Base-by-base conservation (phyloP, 2,113 vertebrate genomes). In the Phocoena sinus region DNA sequence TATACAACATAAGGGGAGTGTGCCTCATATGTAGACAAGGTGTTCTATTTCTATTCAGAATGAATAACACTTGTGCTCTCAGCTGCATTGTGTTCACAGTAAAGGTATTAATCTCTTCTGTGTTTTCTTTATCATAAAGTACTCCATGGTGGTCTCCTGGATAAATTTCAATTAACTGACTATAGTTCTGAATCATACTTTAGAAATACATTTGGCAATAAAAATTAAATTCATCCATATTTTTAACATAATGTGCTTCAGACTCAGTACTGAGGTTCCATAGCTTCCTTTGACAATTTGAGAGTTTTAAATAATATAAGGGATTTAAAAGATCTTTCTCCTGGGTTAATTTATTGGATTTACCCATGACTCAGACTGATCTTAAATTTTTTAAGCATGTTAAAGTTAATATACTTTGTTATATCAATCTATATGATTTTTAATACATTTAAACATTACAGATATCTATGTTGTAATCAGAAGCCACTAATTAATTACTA, bases 401-500 rank as follows among this genome's bases (percentile, higher is more conserved):
- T 62, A 88, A 97, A 82, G 4, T 68, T 82, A 76, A 93, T 73
- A 77, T 25, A 67, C 82, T 89, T 82, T 85, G 25, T 83, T 92
- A 65, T 6, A 73, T 96, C 28, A 86, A 6, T 33, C 36, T 79
- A 28, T 82, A 94, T 68, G 26, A 84, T 60, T 67, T 92, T 96
- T 74, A 80, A 90, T 36, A 31, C 14, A 80, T 26, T 84, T 70
- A 83, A 81, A 91, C 63, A 50, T 92, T 90, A 15, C 33, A 33
- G 3, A 68, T 74, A 8, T 63, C 58, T 93, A 58, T 92, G 65
- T 81, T 88, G 1, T 65, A 82, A 86, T 73, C 44, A 85, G 47
- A 70, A 95, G 1, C 47, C 20, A 83, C 41, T 63, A 91, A 73
- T 38, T 96, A 79, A 92, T 89, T 89, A 97, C 20, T 91, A 71